Percentiles rank a stretch among this genome's conserved stretches.
These are phyloP conservation scores for Chaetogeoica ovagalla DNA, from an alignment of 2,888 invertebrate genomes.

Conservation along the genomic window DNA sequence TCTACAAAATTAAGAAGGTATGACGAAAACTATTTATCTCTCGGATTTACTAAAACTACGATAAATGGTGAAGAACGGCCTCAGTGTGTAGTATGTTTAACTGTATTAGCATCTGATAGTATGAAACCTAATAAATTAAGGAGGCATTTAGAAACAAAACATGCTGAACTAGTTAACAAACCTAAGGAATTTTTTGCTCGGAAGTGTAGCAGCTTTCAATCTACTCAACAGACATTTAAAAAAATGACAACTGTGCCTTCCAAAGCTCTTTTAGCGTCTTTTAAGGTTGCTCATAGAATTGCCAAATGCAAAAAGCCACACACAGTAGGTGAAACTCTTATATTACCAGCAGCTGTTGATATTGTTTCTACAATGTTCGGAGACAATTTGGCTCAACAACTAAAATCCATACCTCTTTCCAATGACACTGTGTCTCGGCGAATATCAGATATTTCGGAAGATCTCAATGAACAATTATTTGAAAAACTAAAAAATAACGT, in stretches of 20 bases:
- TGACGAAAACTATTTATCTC: slow-evolving; percentile 32
- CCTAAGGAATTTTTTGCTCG: slow-evolving; percentile 30
- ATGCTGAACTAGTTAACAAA: slow-evolving; percentile 54
- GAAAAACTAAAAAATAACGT: slow-evolving; percentile 33
- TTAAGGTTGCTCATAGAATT: slow-evolving; percentile 55
- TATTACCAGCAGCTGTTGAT: slow-evolving; percentile 56
- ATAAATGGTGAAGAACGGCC: slow-evolving; percentile 43
- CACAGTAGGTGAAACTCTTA: slow-evolving; percentile 56
- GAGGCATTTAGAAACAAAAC: slow-evolving; percentile 54
- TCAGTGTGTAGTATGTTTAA: slow-evolving; percentile 50
- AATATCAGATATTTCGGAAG: slow-evolving; percentile 55
- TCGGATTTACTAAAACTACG: slow-evolving; percentile 16
- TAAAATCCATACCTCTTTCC: slow-evolving; percentile 55
- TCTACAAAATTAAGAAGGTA: slow-evolving; percentile 42
- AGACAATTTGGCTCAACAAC: slow-evolving; percentile 54
- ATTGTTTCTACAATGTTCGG: slow-evolving; percentile 53
- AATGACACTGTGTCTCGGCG: slow-evolving; percentile 54
- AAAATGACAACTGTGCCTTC: slow-evolving; percentile 3
- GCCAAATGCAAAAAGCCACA: slow-evolving; percentile 56
- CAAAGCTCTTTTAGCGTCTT: slow-evolving; percentile 31
- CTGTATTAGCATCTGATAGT: slow-evolving; percentile 52
- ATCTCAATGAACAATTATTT: slow-evolving; percentile 34
- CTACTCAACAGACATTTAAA: slow-evolving; percentile 48
- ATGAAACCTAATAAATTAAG: slow-evolving; percentile 55
- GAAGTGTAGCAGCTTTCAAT: slow-evolving; percentile 55